A percentile compares a stretch with the other conserved stretches of the same genome.
These are phyloP conservation scores for Stictonetta naevosa DNA, from an alignment of 2,113 vertebrate genomes.

Conservation along the genomic window DNA sequence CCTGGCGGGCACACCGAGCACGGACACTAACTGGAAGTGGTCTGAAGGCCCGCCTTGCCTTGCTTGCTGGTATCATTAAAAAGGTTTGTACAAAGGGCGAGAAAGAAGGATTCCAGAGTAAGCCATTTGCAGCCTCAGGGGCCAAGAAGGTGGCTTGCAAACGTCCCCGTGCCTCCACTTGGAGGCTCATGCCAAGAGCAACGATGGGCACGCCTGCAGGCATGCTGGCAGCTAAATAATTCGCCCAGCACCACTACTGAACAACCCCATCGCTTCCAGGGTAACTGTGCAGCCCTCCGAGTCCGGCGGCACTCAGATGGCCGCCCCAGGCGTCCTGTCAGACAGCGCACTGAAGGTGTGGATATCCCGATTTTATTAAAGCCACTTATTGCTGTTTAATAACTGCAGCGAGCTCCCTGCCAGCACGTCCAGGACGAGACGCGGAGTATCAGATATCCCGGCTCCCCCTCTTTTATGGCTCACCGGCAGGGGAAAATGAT, in stretches of 20 bases:
- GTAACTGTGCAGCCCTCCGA: not conserved
- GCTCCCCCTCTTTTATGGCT: not conserved
- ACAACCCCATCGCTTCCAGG: slow-evolving; percentile 23
- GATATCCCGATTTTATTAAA: slow-evolving; percentile 36
- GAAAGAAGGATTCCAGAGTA: not conserved
- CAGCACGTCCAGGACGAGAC: slow-evolving; percentile 49
- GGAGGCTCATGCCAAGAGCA: not conserved
- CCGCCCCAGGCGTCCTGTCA: slow-evolving; percentile 8
- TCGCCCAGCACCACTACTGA: slow-evolving; percentile 39
- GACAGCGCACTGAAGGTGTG: not conserved
- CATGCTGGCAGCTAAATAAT: slow-evolving; percentile 21
- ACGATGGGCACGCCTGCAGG: accelerated
- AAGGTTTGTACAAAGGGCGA: not conserved
- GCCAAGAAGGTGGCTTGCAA: too few species aligned
- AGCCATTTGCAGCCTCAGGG: not conserved
- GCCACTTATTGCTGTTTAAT: slow-evolving; percentile 53
- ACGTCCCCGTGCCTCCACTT: too few species aligned
- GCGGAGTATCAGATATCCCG: slow-evolving; percentile 45
- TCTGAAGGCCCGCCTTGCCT: not conserved
- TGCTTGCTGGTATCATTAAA: not conserved
- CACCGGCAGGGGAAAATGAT: not conserved
- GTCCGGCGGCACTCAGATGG: not conserved
- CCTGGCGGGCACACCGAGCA: slow-evolving; percentile 2
- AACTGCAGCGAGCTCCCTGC: slow-evolving; percentile 48
- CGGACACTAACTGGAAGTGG: slow-evolving; percentile 18